Base-by-base conservation (phyloP, 2,113 vertebrate genomes). In the Xenopus laevis region DNA sequence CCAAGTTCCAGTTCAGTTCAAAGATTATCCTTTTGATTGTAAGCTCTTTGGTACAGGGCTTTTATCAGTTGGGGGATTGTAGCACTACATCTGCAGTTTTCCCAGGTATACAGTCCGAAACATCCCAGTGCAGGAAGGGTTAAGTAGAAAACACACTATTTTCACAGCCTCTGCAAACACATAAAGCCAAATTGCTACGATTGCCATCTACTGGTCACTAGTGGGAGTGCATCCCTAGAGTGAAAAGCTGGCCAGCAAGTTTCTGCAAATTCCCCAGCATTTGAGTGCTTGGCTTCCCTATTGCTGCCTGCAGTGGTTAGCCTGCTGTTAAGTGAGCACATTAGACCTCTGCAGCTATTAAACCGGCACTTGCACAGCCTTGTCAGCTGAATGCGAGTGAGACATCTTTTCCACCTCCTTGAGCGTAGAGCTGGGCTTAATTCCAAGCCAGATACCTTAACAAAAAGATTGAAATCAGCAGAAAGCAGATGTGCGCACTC, bases 371-470 rank as follows among this genome's bases (percentile, higher is more conserved):
- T 62, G n/a, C 27, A 20, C 58, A 20, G 65, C 47, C 66, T 20
- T 68, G 20, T 76, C 65, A 60, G 23, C 65, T 55, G 65, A 76
- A 68, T 62, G 62, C 46, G 64, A 68, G 57, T 12, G 45, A 62
- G 64, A 67, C 65, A 55, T 55, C n/a, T 63, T 63, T 63, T 47
- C 73, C 46, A 40, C 59, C 68, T 58, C 73, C 53, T 59, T 53
- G 9, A 62, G 65, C 46, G 33, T 13, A 68, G 46, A 55, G 66
- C 33, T 55, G 67, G 66, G 74, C 74, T 68, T 45, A 18, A 44
- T 50, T 76, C 66, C 73, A 76, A 69, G 66, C 47, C 57, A 68
- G 73, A 75, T 75, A 75, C 60, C 74, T 76, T 27, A 27, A 27
- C 1, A 69, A 68, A 70, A 50, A 57, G 65, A 76, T 76, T 58